Evolutionary conservation across 2,888 invertebrate species (phyloP), one percentile per base, ranked within the genome.

Genomic region (Leptinotarsa juncta): DNA sequence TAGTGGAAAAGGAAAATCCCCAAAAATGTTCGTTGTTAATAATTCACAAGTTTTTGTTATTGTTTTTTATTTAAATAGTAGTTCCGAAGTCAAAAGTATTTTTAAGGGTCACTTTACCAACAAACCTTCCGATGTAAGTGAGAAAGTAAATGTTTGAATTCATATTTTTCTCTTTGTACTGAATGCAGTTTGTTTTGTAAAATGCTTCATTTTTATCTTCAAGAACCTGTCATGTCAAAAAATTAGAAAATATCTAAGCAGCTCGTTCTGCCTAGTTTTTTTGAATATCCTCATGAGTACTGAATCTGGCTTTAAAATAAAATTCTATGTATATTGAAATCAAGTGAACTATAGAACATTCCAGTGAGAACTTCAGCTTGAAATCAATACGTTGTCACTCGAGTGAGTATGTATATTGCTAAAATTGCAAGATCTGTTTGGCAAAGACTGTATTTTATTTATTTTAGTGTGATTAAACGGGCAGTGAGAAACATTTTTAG

Each of bases 401-500:
- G 15, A 42, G 49, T 60, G 53, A 15, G 23, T 57, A 23, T 57
- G 57, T 57, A 57, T 18, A 42, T 50, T 18, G 60, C 51, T 62
- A n/a, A 62, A 62, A 62, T 26, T 62, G 67, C 50, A 70, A 73
- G 70, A 62, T 76, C 68, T 67, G 66, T 71, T 73, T 50, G 73
- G 65, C 65, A 60, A 73, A 73, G 73, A 70, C 73, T 73, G 74
- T 74, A 60, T 60, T 73, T 76, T 72, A 72, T 69, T 75, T 73
- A 70, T 70, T 72, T 72, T 70, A 70, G 65, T 65, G 53, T 72
- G 72, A 66, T 71, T 73, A 67, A 65, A 67, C 67, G 72, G 73
- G 73, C 75, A 77, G 73, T 75, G 67, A 75, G 60, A 23, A 62
- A 72, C 50, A 51, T 67, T 71, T 77, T 77, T 77, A 77, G 74